These are phyloP conservation scores for Paracanthobrama guichenoti DNA, from an alignment of 2,113 vertebrate species.

Conservation along the genomic window DNA sequence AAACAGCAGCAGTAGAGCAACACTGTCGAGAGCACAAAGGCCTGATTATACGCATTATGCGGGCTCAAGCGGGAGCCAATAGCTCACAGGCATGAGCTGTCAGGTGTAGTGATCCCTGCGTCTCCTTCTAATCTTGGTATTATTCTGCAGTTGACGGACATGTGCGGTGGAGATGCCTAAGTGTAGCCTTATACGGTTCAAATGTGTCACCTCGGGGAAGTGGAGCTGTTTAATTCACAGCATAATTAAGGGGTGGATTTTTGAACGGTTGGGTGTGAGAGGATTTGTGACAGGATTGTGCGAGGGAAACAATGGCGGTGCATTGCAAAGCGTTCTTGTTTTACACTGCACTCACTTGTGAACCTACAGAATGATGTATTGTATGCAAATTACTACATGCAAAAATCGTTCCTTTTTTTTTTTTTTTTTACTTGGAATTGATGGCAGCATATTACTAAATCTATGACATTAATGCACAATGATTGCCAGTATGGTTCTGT, in stretches of 20 bases:
- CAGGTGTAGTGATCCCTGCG: conserved; percentile 45
- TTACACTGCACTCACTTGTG: not conserved
- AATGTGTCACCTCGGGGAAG: conserved; percentile 59
- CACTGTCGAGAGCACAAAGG: conserved; percentile 39
- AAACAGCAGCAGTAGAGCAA: conserved; percentile 47
- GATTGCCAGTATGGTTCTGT: too few species aligned
- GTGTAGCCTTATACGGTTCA: conserved; percentile 40
- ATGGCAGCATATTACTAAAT: too few species aligned
- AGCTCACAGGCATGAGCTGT: conserved; percentile 59
- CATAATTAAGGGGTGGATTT: conserved; percentile 47
- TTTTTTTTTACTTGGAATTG: too few species aligned
- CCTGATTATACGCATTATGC: conserved; percentile 29
- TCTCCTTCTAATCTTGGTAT: conserved; percentile 56
- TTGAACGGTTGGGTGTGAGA: not conserved
- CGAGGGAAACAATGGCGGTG: not conserved
- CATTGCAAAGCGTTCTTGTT: not conserved
- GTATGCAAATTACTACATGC: not conserved
- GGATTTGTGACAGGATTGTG: conserved; percentile 38
- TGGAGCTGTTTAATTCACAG: conserved; percentile 52
- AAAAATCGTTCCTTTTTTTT: too few species aligned
- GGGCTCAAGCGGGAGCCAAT: conserved; percentile 39
- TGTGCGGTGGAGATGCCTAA: conserved; percentile 51
- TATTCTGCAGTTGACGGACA: conserved; percentile 64
- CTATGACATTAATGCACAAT: too few species aligned
- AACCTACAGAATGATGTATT: not conserved